Base-by-base conservation (phyloP, 2,888 invertebrate genomes). In the Ischnus inquisitorius region DNA sequence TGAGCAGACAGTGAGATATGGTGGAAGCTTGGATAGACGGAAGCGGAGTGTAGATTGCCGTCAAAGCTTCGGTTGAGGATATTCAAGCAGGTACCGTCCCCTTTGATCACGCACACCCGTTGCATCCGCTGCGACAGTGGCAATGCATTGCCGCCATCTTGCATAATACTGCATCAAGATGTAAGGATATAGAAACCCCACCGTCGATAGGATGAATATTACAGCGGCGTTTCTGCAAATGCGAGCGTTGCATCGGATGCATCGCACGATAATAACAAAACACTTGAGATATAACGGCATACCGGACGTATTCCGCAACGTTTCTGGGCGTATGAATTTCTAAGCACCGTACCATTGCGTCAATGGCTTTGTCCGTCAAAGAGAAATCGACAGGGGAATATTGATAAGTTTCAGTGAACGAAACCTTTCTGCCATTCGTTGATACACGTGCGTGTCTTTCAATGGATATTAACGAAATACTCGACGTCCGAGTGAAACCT, bases 81-180 rank as follows among this genome's bases (percentile, higher is more conserved):
- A 87, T 86, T 86, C 85, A 79, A 87, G 80, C 77, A 83, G 71
- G 72, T 39, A 54, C 25, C 69, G 79, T 82, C 72, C 86, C 34
- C 89, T 90, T 90, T 90, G 90, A 90, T 87, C 86, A 84, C n/a
- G 67, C 81, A 80, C 25, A 68, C 34, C 16, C 48, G 67, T 65
- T 74, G 48, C 69, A 82, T 80, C 69, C 10, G 60, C 34, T 25
- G 62, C 51, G 75, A 67, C 75, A 67, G 65, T 34, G 79, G 81
- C 82, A 3, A 69, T 60, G 25, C 48, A 68, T 60, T 22, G 34
- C 34, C 80, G 43, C 57, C 43, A 28, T 28, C n/a, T 34, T 67
- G 51, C 51, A 82, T 79, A 67, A 67, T 57, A 71, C 69, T 25
- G 48, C 65, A 60, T 41, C 41, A 60, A 72, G 68, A 82, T 72